phyloP scores from a whole-genome alignment of 1,140 invertebrate species.

The Scaptomyza pallida region DNA sequence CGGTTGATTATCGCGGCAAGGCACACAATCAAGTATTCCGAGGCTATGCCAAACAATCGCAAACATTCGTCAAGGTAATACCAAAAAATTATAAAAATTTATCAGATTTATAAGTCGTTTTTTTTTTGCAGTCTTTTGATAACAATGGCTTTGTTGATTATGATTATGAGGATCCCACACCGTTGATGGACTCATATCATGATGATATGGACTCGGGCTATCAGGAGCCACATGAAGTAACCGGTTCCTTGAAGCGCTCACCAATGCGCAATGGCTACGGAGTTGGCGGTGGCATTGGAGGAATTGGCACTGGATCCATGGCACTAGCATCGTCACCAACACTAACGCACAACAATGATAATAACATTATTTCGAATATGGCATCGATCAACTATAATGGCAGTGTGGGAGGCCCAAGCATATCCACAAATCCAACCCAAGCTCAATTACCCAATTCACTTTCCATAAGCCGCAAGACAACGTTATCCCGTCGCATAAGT shows the following conservation, averaged over 20 bases:
- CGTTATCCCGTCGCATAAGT: conserved; percentile 86
- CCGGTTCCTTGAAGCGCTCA: conserved; percentile 85
- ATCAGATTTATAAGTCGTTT: not conserved
- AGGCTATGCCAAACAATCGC: conserved; percentile 70
- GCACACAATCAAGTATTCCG: conserved; percentile 69
- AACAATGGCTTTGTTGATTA: conserved; percentile 90
- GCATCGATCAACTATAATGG: conserved; percentile 86
- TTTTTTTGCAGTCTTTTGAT: conserved; percentile 86
- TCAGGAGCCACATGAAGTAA: conserved; percentile 84
- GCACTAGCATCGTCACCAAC: conserved; percentile 90
- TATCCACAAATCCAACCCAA: conserved; percentile 37
- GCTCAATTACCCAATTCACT: conserved; percentile 69
- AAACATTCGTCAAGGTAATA: conserved; percentile 67
- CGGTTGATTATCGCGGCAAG: conserved; percentile 86
- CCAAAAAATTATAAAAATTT: not conserved
- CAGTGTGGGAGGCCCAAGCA: conserved; percentile 33
- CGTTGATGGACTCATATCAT: conserved; percentile 89
- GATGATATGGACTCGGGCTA: conserved; percentile 86
- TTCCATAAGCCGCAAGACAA: conserved; percentile 85
- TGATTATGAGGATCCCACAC: conserved; percentile 89
- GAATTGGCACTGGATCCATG: too few species aligned
- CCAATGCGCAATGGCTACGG: conserved; percentile 76
- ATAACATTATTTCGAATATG: conserved; percentile 87
- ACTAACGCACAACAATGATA: conserved; percentile 86
- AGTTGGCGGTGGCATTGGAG: not conserved